Percentiles rank a stretch among this genome's conserved stretches.
Evolutionary conservation across 2,888 invertebrate genomes (phyloP).

Genomic region (Sarcophaga caerulescens): DNA sequence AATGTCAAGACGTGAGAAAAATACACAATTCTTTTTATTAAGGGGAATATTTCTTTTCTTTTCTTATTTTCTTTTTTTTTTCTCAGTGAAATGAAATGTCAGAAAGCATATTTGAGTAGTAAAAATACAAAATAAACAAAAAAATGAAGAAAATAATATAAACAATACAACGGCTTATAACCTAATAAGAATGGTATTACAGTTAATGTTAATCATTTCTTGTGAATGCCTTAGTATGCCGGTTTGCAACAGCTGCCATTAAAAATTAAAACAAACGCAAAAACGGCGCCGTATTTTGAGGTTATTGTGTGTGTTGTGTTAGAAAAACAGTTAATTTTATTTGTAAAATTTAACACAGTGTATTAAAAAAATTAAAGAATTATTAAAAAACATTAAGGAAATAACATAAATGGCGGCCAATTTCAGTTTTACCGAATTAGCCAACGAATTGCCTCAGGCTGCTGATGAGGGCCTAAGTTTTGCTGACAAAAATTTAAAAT

Average conservation of each 20-base stretch:
- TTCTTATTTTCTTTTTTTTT: too few species aligned
- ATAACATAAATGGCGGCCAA: conserved; percentile 55
- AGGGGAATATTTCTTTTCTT: conserved; percentile 41
- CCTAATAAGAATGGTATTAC: background rate
- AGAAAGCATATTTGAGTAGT: conserved; percentile 15
- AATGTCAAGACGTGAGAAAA: conserved; percentile 52
- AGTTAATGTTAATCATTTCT: background rate
- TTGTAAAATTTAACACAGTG: conserved; percentile 1
- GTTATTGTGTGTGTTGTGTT: conserved; percentile 35
- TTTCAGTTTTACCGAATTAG: conserved; percentile 74
- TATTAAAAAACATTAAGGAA: background rate
- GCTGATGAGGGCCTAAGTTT: conserved; percentile 88
- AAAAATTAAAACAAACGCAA: conserved; percentile 33
- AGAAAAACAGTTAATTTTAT: conserved; percentile 5
- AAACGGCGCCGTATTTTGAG: conserved; percentile 49
- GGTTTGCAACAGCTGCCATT: conserved; percentile 29
- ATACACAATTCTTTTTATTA: conserved; percentile 54
- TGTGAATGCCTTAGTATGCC: conserved; percentile 1
- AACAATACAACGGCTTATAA: conserved; percentile 39
- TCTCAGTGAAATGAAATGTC: conserved; percentile 35
- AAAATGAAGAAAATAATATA: too few species aligned
- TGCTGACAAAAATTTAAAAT: conserved; percentile 89
- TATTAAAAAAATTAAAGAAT: background rate
- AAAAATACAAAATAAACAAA: background rate
- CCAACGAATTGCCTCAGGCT: conserved; percentile 70